Conservation (phyloP, 2,888 invertebrate genomes). For the Phyllotreta cruciferae region DNA sequence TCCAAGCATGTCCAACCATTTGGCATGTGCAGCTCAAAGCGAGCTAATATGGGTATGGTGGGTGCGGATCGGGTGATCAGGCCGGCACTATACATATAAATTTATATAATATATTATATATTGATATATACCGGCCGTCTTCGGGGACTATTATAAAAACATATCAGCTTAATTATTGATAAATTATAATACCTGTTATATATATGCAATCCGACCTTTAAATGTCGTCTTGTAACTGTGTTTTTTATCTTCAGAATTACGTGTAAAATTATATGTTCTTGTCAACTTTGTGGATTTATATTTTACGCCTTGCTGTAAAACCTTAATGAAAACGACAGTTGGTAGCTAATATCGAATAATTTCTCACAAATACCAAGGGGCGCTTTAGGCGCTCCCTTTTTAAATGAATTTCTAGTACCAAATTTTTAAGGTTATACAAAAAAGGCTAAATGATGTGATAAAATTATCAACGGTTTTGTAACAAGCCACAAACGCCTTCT, state of each 20-base stretch:
- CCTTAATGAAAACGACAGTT: slow-evolving; percentile 29
- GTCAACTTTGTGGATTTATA: slow-evolving; percentile 50
- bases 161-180: slow-evolving; percentile 74
- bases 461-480: slow-evolving; percentile 58
- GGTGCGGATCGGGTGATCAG: slow-evolving; percentile 59
- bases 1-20: slow-evolving; percentile 56
- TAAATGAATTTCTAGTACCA: background rate
- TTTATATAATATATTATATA: slow-evolving; percentile 22
- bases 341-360: background rate
- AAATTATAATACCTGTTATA: slow-evolving; percentile 62
- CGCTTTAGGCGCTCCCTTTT: background rate
- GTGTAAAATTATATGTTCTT: slow-evolving; percentile 56
- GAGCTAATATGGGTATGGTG: slow-evolving; percentile 58
- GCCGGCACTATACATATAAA: slow-evolving; percentile 47
- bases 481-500: slow-evolving; percentile 65
- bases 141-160: slow-evolving; percentile 73
- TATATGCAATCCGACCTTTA: slow-evolving; percentile 62
- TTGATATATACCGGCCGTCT: slow-evolving; percentile 54
- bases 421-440: slow-evolving; percentile 38
- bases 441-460: slow-evolving; percentile 56
- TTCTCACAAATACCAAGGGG: background rate
- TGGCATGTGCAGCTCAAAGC: slow-evolving; percentile 59
- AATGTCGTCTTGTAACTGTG: slow-evolving; percentile 62
- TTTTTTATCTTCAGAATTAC: slow-evolving; percentile 57
- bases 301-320: slow-evolving; percentile 40